These are phyloP conservation scores for Iselma pallidipennis DNA, from an alignment of 2,888 invertebrate species.

Conservation along the genomic window DNA sequence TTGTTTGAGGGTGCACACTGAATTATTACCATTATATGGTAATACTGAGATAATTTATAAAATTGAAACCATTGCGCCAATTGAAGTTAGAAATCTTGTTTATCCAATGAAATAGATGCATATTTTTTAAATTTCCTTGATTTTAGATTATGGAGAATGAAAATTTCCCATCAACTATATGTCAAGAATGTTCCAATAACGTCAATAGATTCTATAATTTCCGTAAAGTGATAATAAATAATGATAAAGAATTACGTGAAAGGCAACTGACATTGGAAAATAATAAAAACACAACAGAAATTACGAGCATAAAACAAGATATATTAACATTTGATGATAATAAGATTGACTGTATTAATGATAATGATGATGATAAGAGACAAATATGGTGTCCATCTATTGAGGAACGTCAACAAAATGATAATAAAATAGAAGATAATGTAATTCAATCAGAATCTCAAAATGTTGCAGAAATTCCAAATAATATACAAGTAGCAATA, in stretches of 20 bases:
- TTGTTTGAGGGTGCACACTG: slow-evolving; percentile 33
- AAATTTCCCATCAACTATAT: slow-evolving; percentile 39
- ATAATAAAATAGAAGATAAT: too few species aligned
- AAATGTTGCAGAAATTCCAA: too few species aligned
- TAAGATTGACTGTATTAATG: too few species aligned
- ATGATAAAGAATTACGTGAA: slow-evolving; percentile 36
- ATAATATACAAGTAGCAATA: neutral
- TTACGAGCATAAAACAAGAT: slow-evolving; percentile 20
- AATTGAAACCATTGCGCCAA: slow-evolving; percentile 40
- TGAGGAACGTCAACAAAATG: too few species aligned
- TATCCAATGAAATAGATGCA: neutral
- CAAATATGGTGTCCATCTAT: too few species aligned
- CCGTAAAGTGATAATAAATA: slow-evolving; percentile 41
- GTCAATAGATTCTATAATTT: slow-evolving; percentile 43
- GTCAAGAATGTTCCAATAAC: slow-evolving; percentile 41
- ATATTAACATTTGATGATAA: too few species aligned
- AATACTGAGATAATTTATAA: slow-evolving; percentile 34
- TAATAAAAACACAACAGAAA: slow-evolving; percentile 15
- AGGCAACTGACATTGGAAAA: slow-evolving; percentile 27
- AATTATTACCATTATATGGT: slow-evolving; percentile 27
- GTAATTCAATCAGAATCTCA: too few species aligned
- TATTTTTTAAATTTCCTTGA: slow-evolving; percentile 17
- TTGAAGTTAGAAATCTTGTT: slow-evolving; percentile 33
- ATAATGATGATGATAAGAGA: too few species aligned
- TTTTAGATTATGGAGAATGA: slow-evolving; percentile 26